Percentiles rank a stretch among this genome's conserved stretches.
Evolutionary conservation across 2,797 vertebrate genomes (phyloP).

Genomic region (Clamator glandarius): DNA sequence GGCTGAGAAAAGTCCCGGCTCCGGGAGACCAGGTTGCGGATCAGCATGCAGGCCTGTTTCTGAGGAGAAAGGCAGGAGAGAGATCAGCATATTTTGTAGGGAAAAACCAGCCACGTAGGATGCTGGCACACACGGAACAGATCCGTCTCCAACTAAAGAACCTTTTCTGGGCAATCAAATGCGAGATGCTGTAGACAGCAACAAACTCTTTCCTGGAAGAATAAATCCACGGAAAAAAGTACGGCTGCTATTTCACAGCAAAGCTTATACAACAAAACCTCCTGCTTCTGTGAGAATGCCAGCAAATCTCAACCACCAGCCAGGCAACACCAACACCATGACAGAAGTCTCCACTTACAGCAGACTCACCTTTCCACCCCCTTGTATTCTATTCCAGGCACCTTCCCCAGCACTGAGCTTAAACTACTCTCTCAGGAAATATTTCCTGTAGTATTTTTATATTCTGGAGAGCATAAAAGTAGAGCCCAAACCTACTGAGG

Average conservation of each 20-base stretch:
- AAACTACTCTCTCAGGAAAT: not conserved
- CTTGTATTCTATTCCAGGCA: not conserved
- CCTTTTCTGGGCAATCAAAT: not conserved
- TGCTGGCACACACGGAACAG: not conserved
- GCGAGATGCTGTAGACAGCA: not conserved
- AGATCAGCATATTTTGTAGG: not conserved
- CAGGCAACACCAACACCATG: not conserved
- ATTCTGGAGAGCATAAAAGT: not conserved
- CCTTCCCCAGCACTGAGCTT: not conserved
- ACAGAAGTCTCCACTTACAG: not conserved
- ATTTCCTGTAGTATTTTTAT: not conserved
- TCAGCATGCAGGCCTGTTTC: slow-evolving; percentile 94
- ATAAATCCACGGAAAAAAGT: not conserved
- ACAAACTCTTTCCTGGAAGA: not conserved
- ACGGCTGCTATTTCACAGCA: fast-evolving
- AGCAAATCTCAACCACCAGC: not conserved
- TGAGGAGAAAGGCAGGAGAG: slow-evolving; percentile 51
- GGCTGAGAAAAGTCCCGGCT: slow-evolving; percentile 80
- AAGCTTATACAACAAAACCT: not conserved
- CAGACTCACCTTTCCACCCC: not conserved
- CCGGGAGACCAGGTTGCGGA: slow-evolving; percentile 91
- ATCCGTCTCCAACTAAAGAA: not conserved
- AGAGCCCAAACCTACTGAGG: not conserved
- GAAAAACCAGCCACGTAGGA: fast-evolving
- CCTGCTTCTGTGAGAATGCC: not conserved